phyloP scores from a whole-genome alignment of 2,888 invertebrate species.

The Petrolisthes manimaculis region DNA sequence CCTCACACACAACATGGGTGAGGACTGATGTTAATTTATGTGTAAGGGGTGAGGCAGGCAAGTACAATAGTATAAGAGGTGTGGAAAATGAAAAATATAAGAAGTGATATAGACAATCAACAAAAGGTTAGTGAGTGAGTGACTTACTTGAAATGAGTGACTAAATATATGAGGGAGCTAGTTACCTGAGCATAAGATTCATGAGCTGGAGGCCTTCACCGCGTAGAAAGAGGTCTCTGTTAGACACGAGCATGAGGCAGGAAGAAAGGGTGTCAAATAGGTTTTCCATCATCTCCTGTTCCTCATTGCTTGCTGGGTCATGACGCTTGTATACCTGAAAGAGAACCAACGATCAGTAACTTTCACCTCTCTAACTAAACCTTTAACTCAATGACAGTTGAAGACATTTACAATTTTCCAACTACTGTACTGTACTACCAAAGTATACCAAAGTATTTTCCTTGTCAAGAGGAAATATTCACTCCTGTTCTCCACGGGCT shows the following conservation, averaged over 20 bases:
- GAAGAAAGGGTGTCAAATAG: constrained; percentile 96
- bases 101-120: not conserved
- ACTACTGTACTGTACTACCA: no score
- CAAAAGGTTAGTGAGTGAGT: not conserved
- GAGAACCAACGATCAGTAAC: no score
- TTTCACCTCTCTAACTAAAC: no score
- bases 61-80: not conserved
- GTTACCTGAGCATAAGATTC: constrained; percentile 94
- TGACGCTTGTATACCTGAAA: constrained; percentile 74
- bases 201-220: constrained; percentile 98
- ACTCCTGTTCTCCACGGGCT: no score
- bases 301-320: constrained; percentile 90
- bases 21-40: no score
- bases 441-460: no score
- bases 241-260: constrained; percentile 87
- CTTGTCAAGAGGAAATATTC: no score
- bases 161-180: constrained; percentile 12
- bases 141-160: not conserved
- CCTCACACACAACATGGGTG: no score
- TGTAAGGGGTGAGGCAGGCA: not conserved
- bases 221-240: constrained; percentile 91
- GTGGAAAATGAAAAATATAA: not conserved
- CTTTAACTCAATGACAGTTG: no score
- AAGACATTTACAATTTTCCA: no score
- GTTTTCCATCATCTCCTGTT: constrained; percentile 99